phyloP scores from a whole-genome alignment of 37 sponge, comb jelly and placozoan genomes.

The Chondrilla cf. caribensis region DNA sequence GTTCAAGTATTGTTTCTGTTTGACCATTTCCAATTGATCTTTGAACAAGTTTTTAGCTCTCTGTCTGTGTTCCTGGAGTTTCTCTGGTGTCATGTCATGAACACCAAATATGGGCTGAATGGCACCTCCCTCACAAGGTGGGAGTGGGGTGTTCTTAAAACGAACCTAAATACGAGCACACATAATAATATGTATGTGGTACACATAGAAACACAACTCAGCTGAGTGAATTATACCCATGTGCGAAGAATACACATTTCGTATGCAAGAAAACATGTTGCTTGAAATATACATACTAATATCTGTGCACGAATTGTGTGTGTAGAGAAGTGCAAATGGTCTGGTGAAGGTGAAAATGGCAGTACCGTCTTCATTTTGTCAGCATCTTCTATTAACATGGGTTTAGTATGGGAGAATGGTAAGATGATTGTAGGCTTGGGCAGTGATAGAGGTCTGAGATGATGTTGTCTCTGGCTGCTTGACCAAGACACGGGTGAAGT shows the following conservation, averaged over 20 bases:
- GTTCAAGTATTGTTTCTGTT: conserved; percentile 42
- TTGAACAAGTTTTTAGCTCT: conserved; percentile 37
- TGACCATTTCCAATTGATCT: conserved; percentile 61
- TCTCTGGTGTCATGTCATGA: conserved; percentile 33
- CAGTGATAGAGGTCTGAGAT: conserved; percentile 33
- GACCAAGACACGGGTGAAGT: conserved; percentile 8
- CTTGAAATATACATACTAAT: background rate
- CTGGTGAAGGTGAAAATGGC: too few species aligned
- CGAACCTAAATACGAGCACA: conserved; percentile 25
- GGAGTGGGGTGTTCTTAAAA: conserved; percentile 15
- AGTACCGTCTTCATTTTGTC: conserved; percentile 4
- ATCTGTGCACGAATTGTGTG: background rate
- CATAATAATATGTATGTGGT: background rate
- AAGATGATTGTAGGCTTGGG: conserved; percentile 40
- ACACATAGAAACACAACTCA: background rate
- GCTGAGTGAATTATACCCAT: background rate
- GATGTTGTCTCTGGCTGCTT: conserved; percentile 10
- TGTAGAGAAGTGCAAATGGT: background rate
- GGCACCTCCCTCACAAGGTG: conserved; percentile 35
- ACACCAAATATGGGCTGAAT: conserved; percentile 72
- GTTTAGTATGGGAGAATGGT: conserved; percentile 24
- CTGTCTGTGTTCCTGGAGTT: conserved; percentile 27
- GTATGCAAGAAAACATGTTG: background rate
- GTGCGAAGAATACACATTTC: too few species aligned
- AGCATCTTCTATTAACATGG: background rate